Conservation (phyloP, 2,797 vertebrate genomes). For the Pipistrellus pipistrellus region DNA sequence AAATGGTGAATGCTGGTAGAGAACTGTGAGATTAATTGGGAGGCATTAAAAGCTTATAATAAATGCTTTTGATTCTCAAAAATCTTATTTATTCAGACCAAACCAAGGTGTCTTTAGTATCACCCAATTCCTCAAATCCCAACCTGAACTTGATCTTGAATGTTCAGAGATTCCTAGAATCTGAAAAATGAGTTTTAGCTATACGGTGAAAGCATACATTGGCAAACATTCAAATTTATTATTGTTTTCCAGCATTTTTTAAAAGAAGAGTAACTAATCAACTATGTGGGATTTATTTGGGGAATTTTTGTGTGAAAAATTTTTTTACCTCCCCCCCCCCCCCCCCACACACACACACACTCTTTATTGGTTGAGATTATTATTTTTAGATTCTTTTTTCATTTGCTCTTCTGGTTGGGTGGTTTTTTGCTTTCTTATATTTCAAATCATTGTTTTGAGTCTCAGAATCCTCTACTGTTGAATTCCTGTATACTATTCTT, state of each 20-base stretch:
- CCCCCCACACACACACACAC: too few relatives aligned
- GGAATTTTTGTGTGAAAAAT: not conserved
- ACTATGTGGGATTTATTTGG: not conserved
- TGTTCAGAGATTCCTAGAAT: not conserved
- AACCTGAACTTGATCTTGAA: not conserved
- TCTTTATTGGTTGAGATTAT: too few relatives aligned
- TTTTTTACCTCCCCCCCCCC: not conserved
- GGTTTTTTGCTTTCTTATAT: too few relatives aligned
- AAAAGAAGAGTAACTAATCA: not conserved
- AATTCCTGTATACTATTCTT: too few relatives aligned
- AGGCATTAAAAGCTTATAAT: conserved; percentile 70
- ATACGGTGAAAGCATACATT: not conserved
- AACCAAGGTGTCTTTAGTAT: conserved; percentile 57
- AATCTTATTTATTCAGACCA: conserved; percentile 60
- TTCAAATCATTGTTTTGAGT: too few relatives aligned
- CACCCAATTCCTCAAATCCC: not conserved
- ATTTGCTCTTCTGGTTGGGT: too few relatives aligned
- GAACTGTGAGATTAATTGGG: conserved; percentile 60
- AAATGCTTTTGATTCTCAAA: conserved; percentile 51
- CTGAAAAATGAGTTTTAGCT: not conserved
- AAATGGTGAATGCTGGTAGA: conserved; percentile 41
- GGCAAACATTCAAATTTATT: not conserved
- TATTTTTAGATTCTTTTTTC: too few relatives aligned
- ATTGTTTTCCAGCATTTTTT: not conserved
- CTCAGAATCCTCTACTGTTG: too few relatives aligned